Evolutionary conservation across 2,113 vertebrate species (phyloP).

Genomic region (Benitochromis conjunctus): DNA sequence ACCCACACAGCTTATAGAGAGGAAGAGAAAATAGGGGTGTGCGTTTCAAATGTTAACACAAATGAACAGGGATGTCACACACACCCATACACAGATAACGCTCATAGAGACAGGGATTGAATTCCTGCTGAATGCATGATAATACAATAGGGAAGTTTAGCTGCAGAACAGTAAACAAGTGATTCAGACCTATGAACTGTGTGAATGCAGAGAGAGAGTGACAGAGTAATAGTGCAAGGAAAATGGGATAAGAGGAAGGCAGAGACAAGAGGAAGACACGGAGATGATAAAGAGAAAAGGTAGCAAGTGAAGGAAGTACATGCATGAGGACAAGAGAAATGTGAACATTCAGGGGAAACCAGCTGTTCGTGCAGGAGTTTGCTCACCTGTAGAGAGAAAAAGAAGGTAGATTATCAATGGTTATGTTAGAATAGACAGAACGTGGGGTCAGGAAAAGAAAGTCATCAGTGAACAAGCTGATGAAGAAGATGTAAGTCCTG

Average conservation of each 20-base stretch:
- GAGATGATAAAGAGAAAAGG: not conserved
- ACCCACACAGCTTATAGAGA: slow-evolving; percentile 17
- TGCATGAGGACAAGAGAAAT: not conserved
- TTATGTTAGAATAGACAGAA: not conserved
- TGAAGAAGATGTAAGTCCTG: not conserved
- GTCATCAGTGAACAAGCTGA: not conserved
- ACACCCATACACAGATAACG: slow-evolving; percentile 36
- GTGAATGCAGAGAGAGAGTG: not conserved
- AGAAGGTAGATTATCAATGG: not conserved
- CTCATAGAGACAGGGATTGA: slow-evolving; percentile 42
- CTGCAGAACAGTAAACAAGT: slow-evolving; percentile 28
- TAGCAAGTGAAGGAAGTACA: not conserved
- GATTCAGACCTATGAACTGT: not conserved
- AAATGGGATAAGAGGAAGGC: not conserved
- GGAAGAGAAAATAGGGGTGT: slow-evolving; percentile 20
- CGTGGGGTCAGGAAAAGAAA: not conserved
- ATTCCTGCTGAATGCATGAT: slow-evolving; percentile 59
- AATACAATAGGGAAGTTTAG: slow-evolving; percentile 41
- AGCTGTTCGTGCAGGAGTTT: not conserved
- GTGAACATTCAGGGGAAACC: not conserved
- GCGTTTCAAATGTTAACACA: slow-evolving; percentile 41
- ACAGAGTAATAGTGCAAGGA: not conserved
- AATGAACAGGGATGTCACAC: slow-evolving; percentile 45
- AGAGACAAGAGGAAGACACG: not conserved
- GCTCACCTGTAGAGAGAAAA: not conserved